These are phyloP conservation scores for Portevinia maculata DNA, from an alignment of 2,888 invertebrate genomes.

Conservation along the genomic window DNA sequence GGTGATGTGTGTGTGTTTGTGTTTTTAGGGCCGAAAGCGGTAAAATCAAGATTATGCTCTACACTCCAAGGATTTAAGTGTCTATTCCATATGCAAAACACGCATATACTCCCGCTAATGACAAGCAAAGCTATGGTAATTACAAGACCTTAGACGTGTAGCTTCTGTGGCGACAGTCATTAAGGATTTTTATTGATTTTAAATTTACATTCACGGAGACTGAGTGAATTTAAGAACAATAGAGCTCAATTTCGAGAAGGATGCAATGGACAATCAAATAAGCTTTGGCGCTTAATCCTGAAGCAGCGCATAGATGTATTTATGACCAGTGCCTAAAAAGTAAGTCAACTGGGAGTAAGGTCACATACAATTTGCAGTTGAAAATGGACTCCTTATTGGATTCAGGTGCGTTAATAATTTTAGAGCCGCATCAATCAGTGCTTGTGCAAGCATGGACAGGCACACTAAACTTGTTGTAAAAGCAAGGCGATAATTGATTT, in stretches of 20 bases:
- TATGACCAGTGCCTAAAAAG: neutral
- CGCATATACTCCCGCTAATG: slow-evolving; percentile 15
- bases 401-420: too few species aligned
- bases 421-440: too few species aligned
- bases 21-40: neutral
- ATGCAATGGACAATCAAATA: neutral
- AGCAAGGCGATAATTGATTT: too few species aligned
- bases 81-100: slow-evolving; percentile 31
- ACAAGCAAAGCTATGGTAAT: slow-evolving; percentile 34
- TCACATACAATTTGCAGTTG: neutral
- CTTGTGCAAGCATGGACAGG: too few species aligned
- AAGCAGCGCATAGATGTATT: slow-evolving; percentile 23
- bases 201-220: neutral
- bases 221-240: slow-evolving; percentile 7
- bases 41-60: neutral
- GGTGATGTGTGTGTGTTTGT: slow-evolving; percentile 11
- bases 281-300: slow-evolving; percentile 16
- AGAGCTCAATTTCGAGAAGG: neutral
- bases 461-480: too few species aligned
- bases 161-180: slow-evolving; percentile 10
- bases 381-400: too few species aligned
- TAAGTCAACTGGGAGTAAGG: neutral
- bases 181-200: slow-evolving; percentile 1
- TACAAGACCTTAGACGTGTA: slow-evolving; percentile 13
- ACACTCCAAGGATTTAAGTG: slow-evolving; percentile 8